Base-by-base conservation (phyloP, 2,888 invertebrate genomes). In the Tetropium fuscum region DNA sequence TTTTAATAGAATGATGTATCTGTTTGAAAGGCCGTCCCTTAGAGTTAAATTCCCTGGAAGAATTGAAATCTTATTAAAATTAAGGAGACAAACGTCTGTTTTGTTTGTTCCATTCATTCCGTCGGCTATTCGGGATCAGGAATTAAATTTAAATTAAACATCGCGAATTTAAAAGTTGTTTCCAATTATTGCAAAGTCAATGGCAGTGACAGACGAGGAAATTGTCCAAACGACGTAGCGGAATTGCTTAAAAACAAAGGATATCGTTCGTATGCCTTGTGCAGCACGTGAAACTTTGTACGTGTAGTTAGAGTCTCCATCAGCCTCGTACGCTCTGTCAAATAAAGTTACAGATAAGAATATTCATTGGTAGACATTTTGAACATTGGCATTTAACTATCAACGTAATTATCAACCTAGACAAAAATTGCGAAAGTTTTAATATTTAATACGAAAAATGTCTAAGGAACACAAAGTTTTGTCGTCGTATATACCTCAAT, bases 141-240 rank as follows among this genome's bases (percentile, higher is more conserved):
- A 77, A 77, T 78, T 77, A 77, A 78, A 78, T 78, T 78, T 74
- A 78, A 78, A 77, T 78, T 79, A 75, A 75, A 75, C 69, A 75
- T 74, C 62, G 66, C 73, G 69, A 74, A 75, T 71, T 74, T 74
- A 76, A 74, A 72, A 74, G 72, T 74, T 72, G 72, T 75, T 77
- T 78, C 77, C 80, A 80, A 80, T 80, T 80, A 80, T 79, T 78
- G 74, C 73, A 66, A 72, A 72, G 78, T 79, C 78, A 78, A 79
- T 80, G 78, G 76, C 74, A 75, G 72, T 78, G 78, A 79, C 79
- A 74, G 78, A 74, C 73, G 65, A 72, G 75, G 74, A 76, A 75
- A 54, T 76, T 75, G 76, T 74, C 71, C 69, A 61, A 69, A 68
- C 69, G 71, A 72, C 73, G 64, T 74, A 45, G 41, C 30, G 34